Conservation (phyloP, 2,888 invertebrate genomes). For the Tipula confusa region DNA sequence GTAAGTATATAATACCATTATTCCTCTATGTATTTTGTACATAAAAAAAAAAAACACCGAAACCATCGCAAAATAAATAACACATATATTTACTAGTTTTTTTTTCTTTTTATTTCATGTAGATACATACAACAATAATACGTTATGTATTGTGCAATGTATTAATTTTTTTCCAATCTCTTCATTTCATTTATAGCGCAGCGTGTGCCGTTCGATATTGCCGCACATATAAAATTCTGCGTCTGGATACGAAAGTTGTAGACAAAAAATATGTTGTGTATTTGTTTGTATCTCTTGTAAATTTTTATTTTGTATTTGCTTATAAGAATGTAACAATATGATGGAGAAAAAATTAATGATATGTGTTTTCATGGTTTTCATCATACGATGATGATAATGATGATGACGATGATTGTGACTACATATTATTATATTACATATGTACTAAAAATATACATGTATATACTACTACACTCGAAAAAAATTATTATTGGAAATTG, state of each 20-base stretch:
- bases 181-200: neutral
- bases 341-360: neutral
- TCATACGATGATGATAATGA: slow-evolving; percentile 20
- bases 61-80: slow-evolving; percentile 5
- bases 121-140: neutral
- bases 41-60: neutral
- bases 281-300: neutral
- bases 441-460: no score
- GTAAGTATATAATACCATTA: neutral
- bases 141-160: neutral
- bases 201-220: neutral
- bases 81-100: slow-evolving; percentile 8
- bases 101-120: neutral
- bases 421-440: slow-evolving; percentile 3
- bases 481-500: neutral
- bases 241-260: neutral
- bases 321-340: neutral
- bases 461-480: neutral
- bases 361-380: slow-evolving; percentile 14
- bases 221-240: neutral
- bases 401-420: no score
- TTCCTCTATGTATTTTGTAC: neutral
- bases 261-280: neutral
- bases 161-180: slow-evolving; percentile 8
- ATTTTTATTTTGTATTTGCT: neutral